Percentiles rank a stretch among this genome's conserved stretches.
Conservation (phyloP, 1,140 invertebrate genomes). For the Paracyclopina nana region DNA sequence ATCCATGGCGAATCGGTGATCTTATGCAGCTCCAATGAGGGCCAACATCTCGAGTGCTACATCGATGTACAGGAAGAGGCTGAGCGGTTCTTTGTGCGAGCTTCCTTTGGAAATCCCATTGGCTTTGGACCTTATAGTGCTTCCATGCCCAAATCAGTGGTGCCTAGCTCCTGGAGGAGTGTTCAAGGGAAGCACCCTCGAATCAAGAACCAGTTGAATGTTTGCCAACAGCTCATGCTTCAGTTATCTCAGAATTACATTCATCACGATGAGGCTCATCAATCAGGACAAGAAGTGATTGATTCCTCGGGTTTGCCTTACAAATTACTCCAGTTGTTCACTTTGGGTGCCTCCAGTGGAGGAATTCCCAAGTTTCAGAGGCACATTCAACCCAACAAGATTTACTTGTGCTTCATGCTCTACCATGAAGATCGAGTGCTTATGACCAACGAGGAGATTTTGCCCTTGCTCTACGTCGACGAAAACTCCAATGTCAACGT, state of each 20-base stretch:
- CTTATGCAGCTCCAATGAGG: constrained; percentile 19
- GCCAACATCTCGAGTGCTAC: constrained; percentile 33
- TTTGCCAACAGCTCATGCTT: neutral
- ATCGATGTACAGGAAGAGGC: constrained; percentile 48
- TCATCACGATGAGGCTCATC: no score
- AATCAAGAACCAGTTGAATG: neutral
- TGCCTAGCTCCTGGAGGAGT: constrained; percentile 40
- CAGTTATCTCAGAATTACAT: no score
- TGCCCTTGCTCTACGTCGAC: constrained; percentile 88
- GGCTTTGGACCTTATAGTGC: constrained; percentile 57
- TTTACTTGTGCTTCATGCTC: constrained; percentile 66
- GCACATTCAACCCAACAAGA: constrained; percentile 49
- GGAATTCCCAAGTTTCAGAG: constrained; percentile 80
- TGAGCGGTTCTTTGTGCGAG: constrained; percentile 63
- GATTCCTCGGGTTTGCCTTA: neutral
- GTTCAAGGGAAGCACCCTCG: constrained; percentile 42
- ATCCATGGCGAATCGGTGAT: constrained; percentile 50
- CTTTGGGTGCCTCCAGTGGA: constrained; percentile 26
- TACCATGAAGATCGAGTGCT: constrained; percentile 86
- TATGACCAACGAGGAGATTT: constrained; percentile 84
- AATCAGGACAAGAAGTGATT: neutral
- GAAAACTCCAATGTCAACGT: constrained; percentile 79
- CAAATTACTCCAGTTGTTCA: constrained; percentile 50
- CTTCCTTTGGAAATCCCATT: constrained; percentile 66
- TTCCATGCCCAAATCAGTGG: constrained; percentile 53